Base-by-base conservation (phyloP, 23 tunicate genomes). In the Oikopleura vanhoeffeni region DNA sequence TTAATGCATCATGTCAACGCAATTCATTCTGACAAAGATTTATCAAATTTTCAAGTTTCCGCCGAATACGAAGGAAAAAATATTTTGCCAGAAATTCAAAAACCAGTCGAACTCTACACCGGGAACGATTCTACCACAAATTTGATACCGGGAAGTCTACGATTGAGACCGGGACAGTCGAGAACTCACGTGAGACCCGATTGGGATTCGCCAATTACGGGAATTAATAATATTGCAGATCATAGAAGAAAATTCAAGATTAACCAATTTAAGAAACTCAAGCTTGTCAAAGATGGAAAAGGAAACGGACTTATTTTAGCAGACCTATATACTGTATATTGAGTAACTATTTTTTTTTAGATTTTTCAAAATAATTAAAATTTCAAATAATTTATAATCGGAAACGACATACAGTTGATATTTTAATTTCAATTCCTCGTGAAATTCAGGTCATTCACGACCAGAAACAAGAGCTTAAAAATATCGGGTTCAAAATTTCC, bases 181-280 rank as follows among this genome's bases (percentile, higher is more conserved):
- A 28, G 79, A 71, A 71, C 79, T 33, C 24, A 8, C 24, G 24
- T 49, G 64, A 49, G 24, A 24, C 79, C 79, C 4, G 79, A 71
- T 71, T 71, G 79, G 79, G 35, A 71, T 2, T 71, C 79, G 38
- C 79, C 79, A 32, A 38, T 71, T 28, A 71, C 79, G 2, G 79
- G 79, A 71, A 71, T 71, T 32, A 71, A 71, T 38, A 71, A 71
- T 30, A 32, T 13, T 2, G 2, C 79, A 18, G 79, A 71, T 32
- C 79, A 71, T 38, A 28, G 79, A 71, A 28, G 79, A 3, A 71
- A 71, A 38, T 71, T 71, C 79, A 71, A 71, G 35, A 71, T 71
- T 32, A 13, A 71, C 35, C 27, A 71, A 2, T 2, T 13, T 2
- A 71, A 71, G 38, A 71, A 18, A 38, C 27, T 71, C 36, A 71